A percentile compares a stretch with the other conserved stretches of the same genome.
These are phyloP conservation scores for Platyscapa corneri DNA, from an alignment of 1,140 invertebrate genomes.

Conservation along the genomic window DNA sequence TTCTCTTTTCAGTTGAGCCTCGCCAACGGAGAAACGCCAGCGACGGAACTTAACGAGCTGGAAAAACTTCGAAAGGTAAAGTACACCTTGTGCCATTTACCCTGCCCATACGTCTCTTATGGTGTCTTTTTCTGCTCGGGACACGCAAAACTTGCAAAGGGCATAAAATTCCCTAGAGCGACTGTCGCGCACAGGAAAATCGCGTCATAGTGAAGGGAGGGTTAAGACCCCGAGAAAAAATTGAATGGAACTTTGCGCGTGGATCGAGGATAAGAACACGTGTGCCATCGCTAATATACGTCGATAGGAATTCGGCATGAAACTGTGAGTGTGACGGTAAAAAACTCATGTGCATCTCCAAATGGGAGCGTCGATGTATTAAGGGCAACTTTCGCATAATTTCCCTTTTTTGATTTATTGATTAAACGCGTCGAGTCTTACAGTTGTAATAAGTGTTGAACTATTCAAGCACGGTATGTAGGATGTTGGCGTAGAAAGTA, in stretches of 20 bases:
- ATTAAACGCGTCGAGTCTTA: not conserved
- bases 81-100: not conserved
- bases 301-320: not conserved
- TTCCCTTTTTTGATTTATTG: not conserved
- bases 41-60: slow-evolving; percentile 57
- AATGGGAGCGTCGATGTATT: not conserved
- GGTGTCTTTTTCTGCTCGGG: no score
- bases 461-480: not conserved
- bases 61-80: slow-evolving; percentile 64
- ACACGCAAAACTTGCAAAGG: not conserved
- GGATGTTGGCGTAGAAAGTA: not conserved
- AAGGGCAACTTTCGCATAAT: not conserved
- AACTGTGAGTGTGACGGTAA: not conserved
- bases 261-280: no score
- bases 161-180: not conserved
- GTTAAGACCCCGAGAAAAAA: no score
- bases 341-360: not conserved
- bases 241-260: no score
- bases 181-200: no score
- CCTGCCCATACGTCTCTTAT: not conserved
- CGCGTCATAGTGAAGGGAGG: not conserved
- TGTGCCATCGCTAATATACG: not conserved
- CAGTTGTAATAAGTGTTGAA: not conserved
- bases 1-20: slow-evolving; percentile 45
- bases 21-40: not conserved